Evolutionary conservation across 2,888 invertebrate species (phyloP), one percentile per base, ranked within the genome.

Genomic region (Netelia inedita): DNA sequence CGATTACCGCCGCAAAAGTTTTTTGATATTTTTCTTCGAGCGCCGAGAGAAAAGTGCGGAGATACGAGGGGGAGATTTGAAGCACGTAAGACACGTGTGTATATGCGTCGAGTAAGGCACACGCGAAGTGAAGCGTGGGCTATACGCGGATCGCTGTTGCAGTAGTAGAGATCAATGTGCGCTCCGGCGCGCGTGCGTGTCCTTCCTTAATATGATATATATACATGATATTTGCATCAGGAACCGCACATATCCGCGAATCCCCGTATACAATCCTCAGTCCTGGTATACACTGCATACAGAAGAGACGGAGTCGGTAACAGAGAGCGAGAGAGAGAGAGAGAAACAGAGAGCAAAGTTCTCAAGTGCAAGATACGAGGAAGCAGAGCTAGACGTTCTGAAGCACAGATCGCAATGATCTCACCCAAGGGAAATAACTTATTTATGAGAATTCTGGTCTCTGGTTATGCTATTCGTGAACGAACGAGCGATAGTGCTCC

Each of bases 391-490:
- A 41, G 23, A 55, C 43, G 28, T 19, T 61, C 61, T 28, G 75
- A 76, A 74, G 66, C 71, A 85, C 81, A 85, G 79, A 79, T 85
- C 57, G 79, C 84, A 72, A 86, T 86, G 86, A 87, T 87, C 85
- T 87, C 80, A 75, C 89, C 86, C 87, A 74, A 21, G 88, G 89
- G 87, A 89, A 88, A 89, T 89, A 89, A 89, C 85, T 85, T 89
- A 90, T 90, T 90, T 89, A 88, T 87, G 74, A 83, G 83, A 76
- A 85, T 82, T 79, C 85, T 76, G 79, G 75, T 82, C 72, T 75
- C 68, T 71, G 72, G 79, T 85, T 79, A 61, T 79, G 43, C 71
- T 53, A 71, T 82, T 82, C 75, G 71, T 23, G 66, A 79, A 75
- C 63, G 71, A 79, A 72, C 46, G 21, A 71, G 50, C 75, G 75